Percentiles rank a stretch among this genome's conserved stretches.
Conservation (phyloP, 2,888 invertebrate genomes). For the Eudemis profundana region DNA sequence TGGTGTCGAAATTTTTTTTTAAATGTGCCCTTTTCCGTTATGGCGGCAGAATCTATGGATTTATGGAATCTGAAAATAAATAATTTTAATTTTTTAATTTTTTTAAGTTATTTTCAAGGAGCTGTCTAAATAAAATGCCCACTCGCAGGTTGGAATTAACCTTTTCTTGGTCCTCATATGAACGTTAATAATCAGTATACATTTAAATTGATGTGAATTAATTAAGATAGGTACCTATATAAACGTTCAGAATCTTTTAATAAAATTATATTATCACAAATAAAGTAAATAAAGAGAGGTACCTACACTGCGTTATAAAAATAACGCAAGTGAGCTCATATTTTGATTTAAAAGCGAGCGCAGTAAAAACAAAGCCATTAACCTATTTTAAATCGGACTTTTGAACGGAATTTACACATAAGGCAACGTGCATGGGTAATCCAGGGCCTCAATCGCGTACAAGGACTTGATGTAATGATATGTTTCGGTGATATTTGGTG, state of each 20-base stretch:
- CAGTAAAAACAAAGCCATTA: conserved; percentile 70
- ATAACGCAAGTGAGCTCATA: conserved; percentile 53
- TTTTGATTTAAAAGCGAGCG: conserved; percentile 66
- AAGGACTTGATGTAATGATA: background rate
- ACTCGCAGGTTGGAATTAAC: too few relatives aligned
- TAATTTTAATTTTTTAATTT: background rate
- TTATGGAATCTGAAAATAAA: background rate
- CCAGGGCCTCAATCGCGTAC: background rate
- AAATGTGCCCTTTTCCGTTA: too few relatives aligned
- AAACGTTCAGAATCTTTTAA: background rate
- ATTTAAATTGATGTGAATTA: too few relatives aligned
- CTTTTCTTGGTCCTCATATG: too few relatives aligned
- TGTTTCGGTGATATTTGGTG: too few relatives aligned
- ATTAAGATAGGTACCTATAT: too few relatives aligned
- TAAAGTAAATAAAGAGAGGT: conserved; percentile 16
- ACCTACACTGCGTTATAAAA: conserved; percentile 48
- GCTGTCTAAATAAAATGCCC: too few relatives aligned
- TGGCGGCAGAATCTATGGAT: background rate
- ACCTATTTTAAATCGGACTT: conserved; percentile 80
- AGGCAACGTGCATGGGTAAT: conserved; percentile 54
- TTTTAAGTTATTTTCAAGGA: too few relatives aligned
- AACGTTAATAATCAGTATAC: too few relatives aligned
- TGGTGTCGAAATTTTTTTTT: too few relatives aligned
- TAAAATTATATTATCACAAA: background rate
- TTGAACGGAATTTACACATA: conserved; percentile 67